Base-by-base conservation (phyloP, 2,113 vertebrate genomes). In the Falcunculus frontatus region DNA sequence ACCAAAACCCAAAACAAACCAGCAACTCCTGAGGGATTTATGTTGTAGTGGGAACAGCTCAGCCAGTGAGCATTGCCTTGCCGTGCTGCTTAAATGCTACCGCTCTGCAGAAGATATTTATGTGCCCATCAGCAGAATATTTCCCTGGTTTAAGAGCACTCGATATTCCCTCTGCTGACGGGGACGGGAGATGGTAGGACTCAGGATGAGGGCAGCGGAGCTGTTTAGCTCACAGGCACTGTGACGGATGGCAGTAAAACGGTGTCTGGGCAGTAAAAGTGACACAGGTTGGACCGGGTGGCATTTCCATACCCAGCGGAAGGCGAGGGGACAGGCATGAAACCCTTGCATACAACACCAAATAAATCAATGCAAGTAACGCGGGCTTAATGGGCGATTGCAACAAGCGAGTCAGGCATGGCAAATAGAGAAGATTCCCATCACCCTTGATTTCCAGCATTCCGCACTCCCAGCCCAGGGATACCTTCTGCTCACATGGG, bases 361-460 rank as follows among this genome's bases (percentile, higher is more conserved):
- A 60, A 63, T 67, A 91, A 95, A 97, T 95, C 74, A 93, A 52
- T 89, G 86, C 87, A 11, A 87, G 70, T 80, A 87, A 50, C 33
- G 26, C 7, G 52, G 30, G 65, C 64, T 93, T 32, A 56, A 63
- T 42, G 91, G 94, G 78, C 21, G 23, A 79, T 49, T 56, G 94
- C 80, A 90, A 73, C 80, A 62, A 69, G 11, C 18, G 6, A 9
- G 8, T 17, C 87, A 74, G 84, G 70, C 26, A 21, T 6, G 50
- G 56, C 73, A 50, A 39, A 27, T 1, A 53, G 59, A 15, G 74
- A 70, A 76, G 87, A 30, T 50, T 60, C 41, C 35, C 57, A 13
- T 44, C 52, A 53, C 41, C 29, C 53, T 17, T 32, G 50, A 16
- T 87, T 46, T 70, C 53, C 76, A 47, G 74, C 7, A 4, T 64